phyloP scores from a whole-genome alignment of 2,113 vertebrate genomes.

The Ibidorhyncha struthersii region DNA sequence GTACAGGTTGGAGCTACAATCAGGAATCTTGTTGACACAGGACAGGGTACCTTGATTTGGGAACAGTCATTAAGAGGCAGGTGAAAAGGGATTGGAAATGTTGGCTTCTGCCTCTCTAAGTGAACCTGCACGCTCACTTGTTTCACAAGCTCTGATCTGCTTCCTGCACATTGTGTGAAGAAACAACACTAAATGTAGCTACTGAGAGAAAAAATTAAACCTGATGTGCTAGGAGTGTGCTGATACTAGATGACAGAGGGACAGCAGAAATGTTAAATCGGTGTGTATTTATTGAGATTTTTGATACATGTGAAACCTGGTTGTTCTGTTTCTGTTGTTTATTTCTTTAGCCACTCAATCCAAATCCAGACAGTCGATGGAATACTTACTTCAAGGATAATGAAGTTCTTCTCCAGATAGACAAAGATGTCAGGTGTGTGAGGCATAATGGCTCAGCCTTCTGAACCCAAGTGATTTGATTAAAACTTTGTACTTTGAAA shows the following conservation, averaged over 20 bases:
- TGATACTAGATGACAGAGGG: neutral
- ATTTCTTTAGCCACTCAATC: slow-evolving; percentile 89
- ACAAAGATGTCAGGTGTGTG: slow-evolving; percentile 95
- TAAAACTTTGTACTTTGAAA: neutral
- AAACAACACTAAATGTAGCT: accelerated
- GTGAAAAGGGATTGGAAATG: neutral
- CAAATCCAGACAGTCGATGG: slow-evolving; percentile 95
- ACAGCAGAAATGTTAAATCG: neutral
- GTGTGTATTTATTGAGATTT: neutral
- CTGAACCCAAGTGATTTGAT: neutral
- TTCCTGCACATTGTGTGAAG: neutral
- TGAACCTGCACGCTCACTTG: neutral
- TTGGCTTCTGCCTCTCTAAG: neutral
- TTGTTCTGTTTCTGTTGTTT: neutral
- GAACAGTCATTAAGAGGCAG: neutral
- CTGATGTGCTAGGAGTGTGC: neutral
- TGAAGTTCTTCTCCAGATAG: slow-evolving; percentile 95
- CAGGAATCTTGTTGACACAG: neutral
- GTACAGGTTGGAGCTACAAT: neutral
- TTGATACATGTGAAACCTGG: neutral
- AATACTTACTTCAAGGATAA: slow-evolving; percentile 99
- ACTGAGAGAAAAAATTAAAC: neutral
- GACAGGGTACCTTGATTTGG: neutral
- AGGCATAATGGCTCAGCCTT: neutral
- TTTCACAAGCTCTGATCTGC: neutral